Conservation (phyloP, 2,113 vertebrate species). For the Varanus komodoensis region DNA sequence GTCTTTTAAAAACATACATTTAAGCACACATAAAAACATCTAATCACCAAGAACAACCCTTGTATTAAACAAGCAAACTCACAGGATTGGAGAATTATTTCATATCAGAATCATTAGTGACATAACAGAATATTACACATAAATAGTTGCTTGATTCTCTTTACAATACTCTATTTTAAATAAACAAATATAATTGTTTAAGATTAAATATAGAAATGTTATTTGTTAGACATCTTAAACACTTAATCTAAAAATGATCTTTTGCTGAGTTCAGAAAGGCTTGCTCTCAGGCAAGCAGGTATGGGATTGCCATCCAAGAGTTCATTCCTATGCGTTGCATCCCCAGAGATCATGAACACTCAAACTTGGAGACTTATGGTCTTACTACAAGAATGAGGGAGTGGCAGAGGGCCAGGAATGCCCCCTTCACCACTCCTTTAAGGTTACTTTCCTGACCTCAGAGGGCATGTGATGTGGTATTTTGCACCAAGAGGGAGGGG, state of each 20-base stretch:
- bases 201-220: rapidly evolving
- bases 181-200: rapidly evolving
- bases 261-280: not conserved
- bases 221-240: slow-evolving; percentile 28
- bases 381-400: too few species aligned
- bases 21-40: slow-evolving; percentile 5
- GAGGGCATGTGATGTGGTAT: too few species aligned
- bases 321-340: too few species aligned
- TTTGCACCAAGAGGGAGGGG: too few species aligned
- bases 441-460: too few species aligned
- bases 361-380: too few species aligned
- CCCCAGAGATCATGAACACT: too few species aligned
- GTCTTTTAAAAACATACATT: slow-evolving; percentile 48
- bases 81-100: not conserved
- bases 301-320: too few species aligned
- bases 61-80: slow-evolving; percentile 45
- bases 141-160: not conserved
- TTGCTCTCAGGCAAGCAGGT: not conserved
- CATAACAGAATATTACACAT: not conserved
- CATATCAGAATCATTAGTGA: not conserved
- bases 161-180: not conserved
- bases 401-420: too few species aligned
- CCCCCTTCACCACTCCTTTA: too few species aligned
- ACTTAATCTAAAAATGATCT: not conserved
- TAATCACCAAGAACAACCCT: slow-evolving; percentile 38